Conservation (phyloP, 2,797 vertebrate species). For the Avahi laniger region DNA sequence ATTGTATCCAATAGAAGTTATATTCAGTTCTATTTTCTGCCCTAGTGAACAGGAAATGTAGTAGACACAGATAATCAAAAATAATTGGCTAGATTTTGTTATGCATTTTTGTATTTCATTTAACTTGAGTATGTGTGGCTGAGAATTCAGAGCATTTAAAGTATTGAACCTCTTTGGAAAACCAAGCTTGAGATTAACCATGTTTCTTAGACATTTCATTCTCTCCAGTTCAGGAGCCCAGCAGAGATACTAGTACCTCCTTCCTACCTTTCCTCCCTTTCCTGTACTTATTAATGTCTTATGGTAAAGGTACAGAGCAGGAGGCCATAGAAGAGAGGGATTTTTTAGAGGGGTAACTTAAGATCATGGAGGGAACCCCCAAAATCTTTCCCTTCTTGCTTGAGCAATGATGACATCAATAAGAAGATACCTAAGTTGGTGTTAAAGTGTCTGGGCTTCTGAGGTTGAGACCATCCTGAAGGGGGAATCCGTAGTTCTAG, state of each 20-base stretch:
- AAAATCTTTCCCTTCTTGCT: not conserved
- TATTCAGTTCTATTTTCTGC: constrained; percentile 68
- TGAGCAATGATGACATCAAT: not conserved
- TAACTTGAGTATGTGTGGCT: constrained; percentile 36
- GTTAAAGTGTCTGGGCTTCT: not conserved
- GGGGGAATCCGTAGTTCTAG: not conserved
- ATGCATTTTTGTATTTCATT: constrained; percentile 60
- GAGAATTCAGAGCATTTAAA: constrained; percentile 44
- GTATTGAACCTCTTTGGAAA: not conserved
- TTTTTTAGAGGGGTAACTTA: not conserved
- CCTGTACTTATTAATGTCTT: not conserved
- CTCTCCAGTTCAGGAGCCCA: not conserved
- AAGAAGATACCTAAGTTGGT: not conserved
- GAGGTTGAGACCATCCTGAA: not conserved
- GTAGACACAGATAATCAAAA: constrained; percentile 68
- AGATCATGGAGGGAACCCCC: not conserved
- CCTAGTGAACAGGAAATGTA: constrained; percentile 66
- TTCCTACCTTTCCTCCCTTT: not conserved
- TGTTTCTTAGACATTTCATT: constrained; percentile 42
- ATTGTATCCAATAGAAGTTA: constrained; percentile 59
- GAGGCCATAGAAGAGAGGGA: not conserved
- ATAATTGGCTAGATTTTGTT: constrained; percentile 64
- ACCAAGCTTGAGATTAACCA: not conserved
- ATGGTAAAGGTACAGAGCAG: not conserved
- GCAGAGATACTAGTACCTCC: not conserved